Evolutionary conservation across 2,888 invertebrate species (phyloP).

Genomic region (Athripsodes cinereus): DNA sequence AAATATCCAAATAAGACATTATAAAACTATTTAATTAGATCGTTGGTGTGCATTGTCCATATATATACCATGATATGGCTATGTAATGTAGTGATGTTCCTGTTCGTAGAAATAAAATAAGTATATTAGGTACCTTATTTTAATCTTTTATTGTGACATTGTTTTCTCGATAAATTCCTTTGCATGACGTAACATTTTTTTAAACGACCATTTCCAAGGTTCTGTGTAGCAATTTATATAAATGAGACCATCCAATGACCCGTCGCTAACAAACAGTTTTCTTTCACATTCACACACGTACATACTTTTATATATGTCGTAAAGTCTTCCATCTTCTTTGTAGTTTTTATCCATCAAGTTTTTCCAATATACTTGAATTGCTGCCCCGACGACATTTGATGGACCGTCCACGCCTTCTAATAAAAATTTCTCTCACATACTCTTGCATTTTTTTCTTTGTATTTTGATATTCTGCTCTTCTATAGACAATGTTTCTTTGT

Average conservation of each 20-base stretch:
- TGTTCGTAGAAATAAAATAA: too few relatives aligned
- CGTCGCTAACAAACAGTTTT: neutral
- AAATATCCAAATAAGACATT: too few relatives aligned
- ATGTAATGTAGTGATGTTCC: too few relatives aligned
- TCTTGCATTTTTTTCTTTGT: too few relatives aligned
- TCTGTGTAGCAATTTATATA: neutral
- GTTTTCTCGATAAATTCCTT: too few relatives aligned
- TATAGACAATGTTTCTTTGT: too few relatives aligned
- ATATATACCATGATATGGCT: too few relatives aligned
- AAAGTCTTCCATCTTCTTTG: neutral
- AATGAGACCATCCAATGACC: neutral
- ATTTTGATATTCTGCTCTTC: too few relatives aligned
- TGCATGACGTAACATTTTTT: neutral
- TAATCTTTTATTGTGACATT: too few relatives aligned
- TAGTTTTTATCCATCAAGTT: neutral
- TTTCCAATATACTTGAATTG: neutral
- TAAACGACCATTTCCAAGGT: neutral
- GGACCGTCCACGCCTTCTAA: neutral
- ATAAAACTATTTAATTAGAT: too few relatives aligned
- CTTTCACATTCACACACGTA: neutral
- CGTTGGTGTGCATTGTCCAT: too few relatives aligned
- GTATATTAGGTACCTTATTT: too few relatives aligned
- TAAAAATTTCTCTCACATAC: neutral
- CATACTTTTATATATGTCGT: neutral
- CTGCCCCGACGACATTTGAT: neutral